Conservation (phyloP, 2,113 vertebrate species). For the Cheilinus undulatus region DNA sequence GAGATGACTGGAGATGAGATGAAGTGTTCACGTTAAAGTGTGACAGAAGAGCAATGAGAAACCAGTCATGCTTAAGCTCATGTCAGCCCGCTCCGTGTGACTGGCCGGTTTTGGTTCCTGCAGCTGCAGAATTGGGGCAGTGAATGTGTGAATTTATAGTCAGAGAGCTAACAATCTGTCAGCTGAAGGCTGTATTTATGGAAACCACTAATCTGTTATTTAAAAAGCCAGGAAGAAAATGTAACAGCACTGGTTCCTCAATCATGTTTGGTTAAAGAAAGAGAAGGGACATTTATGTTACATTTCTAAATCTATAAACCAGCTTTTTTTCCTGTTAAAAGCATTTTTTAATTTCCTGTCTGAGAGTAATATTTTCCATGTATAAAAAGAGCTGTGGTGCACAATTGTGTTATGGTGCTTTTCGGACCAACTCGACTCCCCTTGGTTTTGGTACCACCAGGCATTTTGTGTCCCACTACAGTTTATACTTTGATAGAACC, state of each 20-base stretch:
- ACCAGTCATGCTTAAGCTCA: conserved; percentile 8
- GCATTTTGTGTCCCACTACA: too few species aligned
- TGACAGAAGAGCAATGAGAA: conserved; percentile 31
- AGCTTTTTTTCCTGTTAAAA: not conserved
- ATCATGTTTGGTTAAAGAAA: not conserved
- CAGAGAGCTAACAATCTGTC: not conserved
- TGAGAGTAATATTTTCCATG: not conserved
- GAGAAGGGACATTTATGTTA: not conserved
- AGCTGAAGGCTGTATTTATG: conserved; percentile 6
- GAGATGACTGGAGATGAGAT: conserved; percentile 26
- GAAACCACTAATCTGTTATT: not conserved
- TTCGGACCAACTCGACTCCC: too few species aligned
- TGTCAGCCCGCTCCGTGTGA: not conserved
- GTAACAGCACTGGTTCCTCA: not conserved
- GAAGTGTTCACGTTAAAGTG: conserved; percentile 24
- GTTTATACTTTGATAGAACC: too few species aligned
- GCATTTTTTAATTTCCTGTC: too few species aligned
- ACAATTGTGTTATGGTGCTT: not conserved
- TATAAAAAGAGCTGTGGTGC: not conserved
- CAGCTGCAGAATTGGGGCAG: not conserved
- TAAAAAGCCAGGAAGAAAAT: not conserved
- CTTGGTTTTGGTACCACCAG: too few species aligned
- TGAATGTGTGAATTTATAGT: not conserved
- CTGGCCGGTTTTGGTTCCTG: not conserved
- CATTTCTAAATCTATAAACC: not conserved